Base-by-base conservation (phyloP, 2,888 invertebrate genomes). In the Hecatera dysodea region DNA sequence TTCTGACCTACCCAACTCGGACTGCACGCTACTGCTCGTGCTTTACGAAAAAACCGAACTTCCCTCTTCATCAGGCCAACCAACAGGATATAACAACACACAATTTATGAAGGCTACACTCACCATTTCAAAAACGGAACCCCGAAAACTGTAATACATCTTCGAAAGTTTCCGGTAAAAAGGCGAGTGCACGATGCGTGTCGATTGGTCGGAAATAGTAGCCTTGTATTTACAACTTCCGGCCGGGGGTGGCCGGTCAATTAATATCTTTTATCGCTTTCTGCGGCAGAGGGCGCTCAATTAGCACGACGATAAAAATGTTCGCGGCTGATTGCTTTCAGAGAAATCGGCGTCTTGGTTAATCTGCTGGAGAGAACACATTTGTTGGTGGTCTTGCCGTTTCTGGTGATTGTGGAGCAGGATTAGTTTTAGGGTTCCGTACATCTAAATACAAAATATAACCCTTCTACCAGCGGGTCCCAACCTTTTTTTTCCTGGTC, bases 211-310 rank as follows among this genome's bases (percentile, higher is more conserved):
- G 94, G 94, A 94, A 93, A 93, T 94, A 94, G 94, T 92, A 88
- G 92, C 90, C 91, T 89, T 90, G 92, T 94, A 94, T 95, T 95
- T 95, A 95, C 94, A 94, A 93, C 95, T 94, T 94, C 95, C 95
- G 92, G 78, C 75, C 67, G 82, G 86, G 92, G 89, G 87, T 89
- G 90, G 91, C 91, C 92, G 93, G 93, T 91, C 95, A 94, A 95
- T 95, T 95, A 95, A 95, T 95, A 95, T 94, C 95, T 94, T 95
- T 95, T 95, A 95, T 95, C 87, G 95, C 88, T 91, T 90, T 93
- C 94, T 92, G 90, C 87, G 90, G 85, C 90, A 90, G 91, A 92
- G 89, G 90, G 65, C 89, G 92, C 86, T 91, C 95, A 95, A 95
- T 95, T 95, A 95, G 91, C 90, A 82, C 90, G 82, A 89, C 90